Percentiles rank a stretch among this genome's conserved stretches.
Conservation (phyloP, 1,140 invertebrate species). For the Aphis craccivora region DNA sequence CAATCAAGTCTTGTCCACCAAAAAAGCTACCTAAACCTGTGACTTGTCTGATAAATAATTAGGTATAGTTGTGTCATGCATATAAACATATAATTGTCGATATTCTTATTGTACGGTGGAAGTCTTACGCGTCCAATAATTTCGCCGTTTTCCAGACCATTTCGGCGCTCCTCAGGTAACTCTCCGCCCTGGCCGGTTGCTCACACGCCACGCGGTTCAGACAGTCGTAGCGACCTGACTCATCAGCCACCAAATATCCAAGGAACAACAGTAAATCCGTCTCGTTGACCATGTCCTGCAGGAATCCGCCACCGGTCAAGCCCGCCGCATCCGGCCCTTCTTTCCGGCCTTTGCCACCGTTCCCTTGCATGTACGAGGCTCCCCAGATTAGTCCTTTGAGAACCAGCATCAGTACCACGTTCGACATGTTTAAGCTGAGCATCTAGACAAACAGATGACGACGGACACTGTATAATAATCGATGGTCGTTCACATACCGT, state of each 20-base stretch:
- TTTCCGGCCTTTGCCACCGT: neutral
- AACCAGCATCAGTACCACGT: slow-evolving; percentile 39
- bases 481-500: neutral
- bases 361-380: slow-evolving; percentile 14
- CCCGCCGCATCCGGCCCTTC: neutral
- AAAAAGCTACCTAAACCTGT: no score
- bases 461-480: neutral
- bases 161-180: slow-evolving; percentile 33
- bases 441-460: slow-evolving; percentile 19
- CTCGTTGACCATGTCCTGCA: neutral
- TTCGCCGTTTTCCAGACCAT: slow-evolving; percentile 31
- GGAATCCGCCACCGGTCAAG: neutral
- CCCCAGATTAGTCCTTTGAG: slow-evolving; percentile 52
- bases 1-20: no score
- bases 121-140: slow-evolving; percentile 14
- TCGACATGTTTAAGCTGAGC: slow-evolving; percentile 46
- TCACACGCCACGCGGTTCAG: slow-evolving; percentile 45
- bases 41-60: no score
- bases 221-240: slow-evolving; percentile 33
- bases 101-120: no score
- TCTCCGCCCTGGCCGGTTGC: neutral
- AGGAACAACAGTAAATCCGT: slow-evolving; percentile 38
- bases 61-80: no score
- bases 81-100: no score
- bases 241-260: slow-evolving; percentile 39